phyloP scores from a whole-genome alignment of 2,888 invertebrate species.

The Apomyelois bistriatella region DNA sequence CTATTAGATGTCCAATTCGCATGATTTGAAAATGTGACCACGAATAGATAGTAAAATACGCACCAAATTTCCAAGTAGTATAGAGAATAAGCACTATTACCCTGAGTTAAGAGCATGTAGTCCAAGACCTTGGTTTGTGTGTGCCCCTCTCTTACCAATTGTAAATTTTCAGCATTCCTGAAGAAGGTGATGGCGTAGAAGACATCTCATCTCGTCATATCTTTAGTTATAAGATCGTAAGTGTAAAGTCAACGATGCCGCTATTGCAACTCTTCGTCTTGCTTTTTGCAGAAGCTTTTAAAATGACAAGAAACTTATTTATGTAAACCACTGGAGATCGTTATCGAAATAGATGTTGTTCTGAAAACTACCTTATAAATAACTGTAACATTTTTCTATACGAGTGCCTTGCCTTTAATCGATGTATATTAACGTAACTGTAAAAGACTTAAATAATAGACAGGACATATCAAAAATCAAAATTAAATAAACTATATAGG shows the following conservation, averaged over 20 bases:
- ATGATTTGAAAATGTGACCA: neutral
- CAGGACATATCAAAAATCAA: too few relatives aligned
- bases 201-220: conserved; percentile 62
- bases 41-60: neutral
- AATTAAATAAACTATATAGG: too few relatives aligned
- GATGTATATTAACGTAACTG: too few relatives aligned
- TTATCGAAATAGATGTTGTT: neutral
- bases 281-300: conserved; percentile 26
- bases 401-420: too few relatives aligned
- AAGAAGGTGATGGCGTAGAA: conserved; percentile 87
- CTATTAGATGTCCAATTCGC: neutral
- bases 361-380: too few relatives aligned
- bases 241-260: conserved; percentile 44
- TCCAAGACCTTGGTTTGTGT: conserved; percentile 39
- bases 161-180: conserved; percentile 86
- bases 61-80: neutral
- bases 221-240: conserved; percentile 81
- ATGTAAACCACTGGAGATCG: neutral
- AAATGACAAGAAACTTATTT: neutral
- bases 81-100: neutral
- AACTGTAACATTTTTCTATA: too few relatives aligned
- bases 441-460: too few relatives aligned
- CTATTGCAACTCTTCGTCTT: conserved; percentile 39
- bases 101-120: conserved; percentile 16
- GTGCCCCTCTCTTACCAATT: conserved; percentile 61